Evolutionary conservation across 1,140 invertebrate genomes (phyloP), one percentile per base, ranked within the genome.

Genomic region (Gonatopus flavifemur): DNA sequence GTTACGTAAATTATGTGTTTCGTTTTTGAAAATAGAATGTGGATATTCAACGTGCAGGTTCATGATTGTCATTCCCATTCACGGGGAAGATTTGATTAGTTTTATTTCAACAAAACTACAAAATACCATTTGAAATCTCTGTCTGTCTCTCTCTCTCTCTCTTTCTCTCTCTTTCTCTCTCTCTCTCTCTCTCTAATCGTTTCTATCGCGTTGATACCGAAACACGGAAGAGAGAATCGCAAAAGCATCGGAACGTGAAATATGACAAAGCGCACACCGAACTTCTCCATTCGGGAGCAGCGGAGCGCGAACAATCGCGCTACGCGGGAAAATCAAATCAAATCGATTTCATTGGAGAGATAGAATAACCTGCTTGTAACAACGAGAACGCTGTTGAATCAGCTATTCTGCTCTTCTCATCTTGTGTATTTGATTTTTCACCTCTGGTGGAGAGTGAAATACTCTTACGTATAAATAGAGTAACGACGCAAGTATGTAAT

Each of bases 311-410:
- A 43, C 35, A 57, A 52, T 56, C 46, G 33, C 28, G 42, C 44
- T 39, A 22, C 15, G 39, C 44, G 49, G 39, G 41, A 53, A 59
- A 62, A 62, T 62, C 52, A 48, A 58, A 55, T 61, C 39, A 24
- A 51, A 33, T 53, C 49, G 55, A 49, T 57, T 49, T 47, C 35
- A 50, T 54, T 46, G 57, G 47, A 37, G 20, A 32, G 33, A 52
- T 36, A 46, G 21, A 44, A 55, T 44, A 46, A 22, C 28, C 18
- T 12, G 24, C 43, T 24, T 47, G 12, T 13, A 22, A 32, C 8
- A n/a, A n/a, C n/a, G n/a, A n/a, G n/a, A n/a, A n/a, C n/a, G 19
- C 22, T 40, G 28, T 16, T 40, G 28, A 24, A 12, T 40, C 20
- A 24, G 38, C 28, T 40, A 40, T 40, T 40, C 38, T 40, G n/a